Percentiles rank a stretch among this genome's conserved stretches.
Conservation (phyloP, 2,797 vertebrate genomes). For the Enteromius radiatus region DNA sequence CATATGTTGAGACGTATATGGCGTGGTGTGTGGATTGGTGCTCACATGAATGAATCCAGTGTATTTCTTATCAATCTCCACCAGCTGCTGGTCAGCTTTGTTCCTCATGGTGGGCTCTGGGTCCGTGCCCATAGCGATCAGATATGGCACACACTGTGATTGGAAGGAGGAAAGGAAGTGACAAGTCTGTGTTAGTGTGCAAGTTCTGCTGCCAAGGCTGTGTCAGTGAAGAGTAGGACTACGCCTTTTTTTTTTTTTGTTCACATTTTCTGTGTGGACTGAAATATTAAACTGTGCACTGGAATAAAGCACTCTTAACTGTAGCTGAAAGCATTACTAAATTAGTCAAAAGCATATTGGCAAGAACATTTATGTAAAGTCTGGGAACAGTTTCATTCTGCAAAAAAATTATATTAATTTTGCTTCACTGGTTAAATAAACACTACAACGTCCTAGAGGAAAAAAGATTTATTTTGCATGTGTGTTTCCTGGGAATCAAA, state of each 20-base stretch:
- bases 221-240: not conserved
- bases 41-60: constrained; percentile 98
- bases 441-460: no score
- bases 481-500: no score
- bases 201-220: not conserved
- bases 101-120: constrained; percentile 97
- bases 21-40: constrained; percentile 19
- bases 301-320: not conserved
- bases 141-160: constrained; percentile 94
- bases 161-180: constrained; percentile 27
- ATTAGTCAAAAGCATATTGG: not conserved
- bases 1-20: not conserved
- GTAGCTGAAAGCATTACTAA: not conserved
- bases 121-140: constrained; percentile 98
- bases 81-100: constrained; percentile 94
- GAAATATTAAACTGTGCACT: not conserved
- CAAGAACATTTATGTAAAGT: not conserved
- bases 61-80: constrained; percentile 99
- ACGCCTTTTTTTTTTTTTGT: not conserved
- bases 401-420: no score
- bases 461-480: not conserved
- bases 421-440: no score
- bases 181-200: not conserved
- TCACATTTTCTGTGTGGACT: not conserved
- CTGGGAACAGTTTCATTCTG: not conserved